Conservation (phyloP, 2,797 vertebrate species). For the Ceryle rudis region DNA sequence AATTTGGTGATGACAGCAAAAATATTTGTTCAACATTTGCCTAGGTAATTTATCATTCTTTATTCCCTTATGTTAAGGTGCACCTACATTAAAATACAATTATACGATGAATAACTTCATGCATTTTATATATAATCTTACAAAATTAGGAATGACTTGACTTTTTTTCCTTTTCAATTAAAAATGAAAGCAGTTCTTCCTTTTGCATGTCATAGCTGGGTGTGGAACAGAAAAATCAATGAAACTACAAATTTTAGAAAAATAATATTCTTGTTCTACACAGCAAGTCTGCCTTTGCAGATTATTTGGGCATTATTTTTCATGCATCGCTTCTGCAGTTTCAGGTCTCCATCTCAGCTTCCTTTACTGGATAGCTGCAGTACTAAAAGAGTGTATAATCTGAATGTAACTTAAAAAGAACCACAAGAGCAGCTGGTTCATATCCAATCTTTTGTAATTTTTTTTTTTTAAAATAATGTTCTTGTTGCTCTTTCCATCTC, state of each 20-base stretch:
- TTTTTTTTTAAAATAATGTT: neutral
- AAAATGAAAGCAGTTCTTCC: neutral
- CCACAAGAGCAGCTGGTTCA: neutral
- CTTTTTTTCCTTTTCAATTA: neutral
- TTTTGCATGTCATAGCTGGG: neutral
- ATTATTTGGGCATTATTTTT: neutral
- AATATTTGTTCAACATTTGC: neutral
- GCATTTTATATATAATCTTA: neutral
- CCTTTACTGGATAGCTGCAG: neutral
- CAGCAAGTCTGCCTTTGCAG: neutral
- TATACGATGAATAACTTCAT: neutral
- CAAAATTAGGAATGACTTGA: neutral
- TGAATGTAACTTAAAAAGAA: neutral
- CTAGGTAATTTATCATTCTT: neutral
- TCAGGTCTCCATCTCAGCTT: neutral
- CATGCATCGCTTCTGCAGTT: neutral
- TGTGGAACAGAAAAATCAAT: neutral
- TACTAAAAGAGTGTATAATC: neutral
- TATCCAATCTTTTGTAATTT: neutral
- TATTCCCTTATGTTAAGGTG: neutral
- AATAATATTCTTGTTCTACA: neutral
- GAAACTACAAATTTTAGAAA: neutral
- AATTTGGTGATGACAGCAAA: neutral
- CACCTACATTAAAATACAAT: neutral
- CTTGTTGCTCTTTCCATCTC: neutral